Evolutionary conservation across 2,888 invertebrate species (phyloP), one percentile per base, ranked within the genome.

Genomic region (Netelia melanura): DNA sequence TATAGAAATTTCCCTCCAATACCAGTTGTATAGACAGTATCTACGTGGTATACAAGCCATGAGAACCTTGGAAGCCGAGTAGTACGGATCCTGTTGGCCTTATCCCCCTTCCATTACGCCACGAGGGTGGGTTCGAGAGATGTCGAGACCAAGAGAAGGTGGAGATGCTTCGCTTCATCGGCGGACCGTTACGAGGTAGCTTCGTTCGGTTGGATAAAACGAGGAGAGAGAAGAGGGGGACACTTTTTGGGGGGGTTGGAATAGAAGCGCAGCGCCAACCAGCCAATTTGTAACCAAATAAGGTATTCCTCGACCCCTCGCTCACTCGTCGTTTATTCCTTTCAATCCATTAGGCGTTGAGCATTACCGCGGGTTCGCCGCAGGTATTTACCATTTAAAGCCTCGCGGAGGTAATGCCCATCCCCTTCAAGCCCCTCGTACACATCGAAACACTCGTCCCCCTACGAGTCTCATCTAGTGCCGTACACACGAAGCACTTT

Each of bases 251-350:
- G 21, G 21, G 44, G 61, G 76, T 64, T 54, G 48, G 71, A 81
- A 83, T 48, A 72, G 76, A 70, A 52, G 58, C 58, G 43, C 48
- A 44, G 77, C 21, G 80, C 83, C 58, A 83, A 84, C 86, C 86
- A 83, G 81, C 88, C 90, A 90, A 90, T 90, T 90, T 90, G 89
- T 90, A 91, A 90, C 88, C 90, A 89, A 91, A 91, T 90, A 89
- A 89, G 90, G 87, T 2, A 58, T 58, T 21, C 21, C 10, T 23
- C 58, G 2, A 23, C 17, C 30, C 48, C 1, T 38, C 76, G 3
- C 11, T 2, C 25, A 30, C 17, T 52, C 70, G 74, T 70, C 88
- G 84, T 88, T 90, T 88, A 89, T 90, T 88, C 86, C 88, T 85
- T 89, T 89, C 89, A 88, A 90, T 90, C 91, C 90, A 91, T 90